Percentiles rank a stretch among this genome's conserved stretches.
These are phyloP conservation scores for Anas platyrhynchos DNA, from an alignment of 2,113 vertebrate species.

Conservation along the genomic window DNA sequence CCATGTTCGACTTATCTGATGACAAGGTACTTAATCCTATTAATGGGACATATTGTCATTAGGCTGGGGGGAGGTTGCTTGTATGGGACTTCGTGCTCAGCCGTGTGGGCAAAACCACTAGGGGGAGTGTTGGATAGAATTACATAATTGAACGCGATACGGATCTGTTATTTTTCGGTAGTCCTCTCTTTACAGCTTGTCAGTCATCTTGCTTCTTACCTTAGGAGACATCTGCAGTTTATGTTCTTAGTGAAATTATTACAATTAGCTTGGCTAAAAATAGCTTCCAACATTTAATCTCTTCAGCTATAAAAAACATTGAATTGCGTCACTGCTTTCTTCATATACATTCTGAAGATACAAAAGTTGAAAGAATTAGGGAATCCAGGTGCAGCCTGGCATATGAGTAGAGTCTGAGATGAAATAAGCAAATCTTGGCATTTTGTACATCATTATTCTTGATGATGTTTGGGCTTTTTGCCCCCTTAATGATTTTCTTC, in stretches of 20 bases:
- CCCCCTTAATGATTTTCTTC: background rate
- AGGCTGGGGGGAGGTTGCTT: background rate
- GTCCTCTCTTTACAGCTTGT: background rate
- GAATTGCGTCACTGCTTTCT: background rate
- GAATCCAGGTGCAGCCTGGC: background rate
- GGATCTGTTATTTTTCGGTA: background rate
- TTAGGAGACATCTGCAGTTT: background rate
- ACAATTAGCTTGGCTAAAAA: conserved; percentile 34
- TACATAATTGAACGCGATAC: background rate
- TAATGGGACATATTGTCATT: conserved; percentile 67
- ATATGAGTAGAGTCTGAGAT: background rate
- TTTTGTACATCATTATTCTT: background rate
- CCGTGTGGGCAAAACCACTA: conserved; percentile 60
- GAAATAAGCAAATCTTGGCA: background rate
- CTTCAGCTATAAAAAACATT: conserved; percentile 5
- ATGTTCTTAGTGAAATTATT: conserved; percentile 11
- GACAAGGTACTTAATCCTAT: conserved; percentile 82
- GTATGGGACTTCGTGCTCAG: background rate
- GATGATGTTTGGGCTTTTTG: background rate
- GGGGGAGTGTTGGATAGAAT: conserved; percentile 63
- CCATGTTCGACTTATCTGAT: conserved; percentile 73
- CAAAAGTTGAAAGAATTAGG: background rate
- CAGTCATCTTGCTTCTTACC: background rate
- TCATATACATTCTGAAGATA: background rate
- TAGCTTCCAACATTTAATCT: conserved; percentile 37